Percentiles rank a stretch among this genome's conserved stretches.
These are phyloP conservation scores for Polydrusus pterygomalis DNA, from an alignment of 2,888 invertebrate species.

Conservation along the genomic window DNA sequence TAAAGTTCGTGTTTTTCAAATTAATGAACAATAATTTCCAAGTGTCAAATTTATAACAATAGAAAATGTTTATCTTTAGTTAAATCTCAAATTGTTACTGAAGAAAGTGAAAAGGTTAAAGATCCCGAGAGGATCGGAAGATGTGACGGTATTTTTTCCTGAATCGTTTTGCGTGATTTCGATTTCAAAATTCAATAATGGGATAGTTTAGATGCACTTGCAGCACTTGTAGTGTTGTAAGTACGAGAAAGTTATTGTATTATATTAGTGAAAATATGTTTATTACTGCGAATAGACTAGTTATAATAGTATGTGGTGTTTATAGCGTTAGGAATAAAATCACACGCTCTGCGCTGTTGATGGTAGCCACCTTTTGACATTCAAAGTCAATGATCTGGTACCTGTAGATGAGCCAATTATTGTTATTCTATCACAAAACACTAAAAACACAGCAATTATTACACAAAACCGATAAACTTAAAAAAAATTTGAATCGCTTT, in stretches of 20 bases:
- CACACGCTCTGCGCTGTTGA: too few relatives aligned
- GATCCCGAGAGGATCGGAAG: constrained; percentile 28
- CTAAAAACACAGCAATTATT: too few relatives aligned
- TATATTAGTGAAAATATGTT: background rate
- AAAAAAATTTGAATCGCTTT: too few relatives aligned
- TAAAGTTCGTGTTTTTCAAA: background rate
- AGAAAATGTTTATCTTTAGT: background rate
- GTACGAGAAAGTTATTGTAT: constrained; percentile 1
- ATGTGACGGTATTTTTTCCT: constrained; percentile 19
- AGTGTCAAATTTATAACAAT: constrained; percentile 1
- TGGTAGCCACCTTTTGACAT: too few relatives aligned
- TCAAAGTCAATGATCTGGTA: too few relatives aligned
- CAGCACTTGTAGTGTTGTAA: background rate
- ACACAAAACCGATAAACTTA: too few relatives aligned
- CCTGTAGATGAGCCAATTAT: too few relatives aligned
- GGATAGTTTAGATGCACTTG: background rate
- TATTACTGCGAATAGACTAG: background rate
- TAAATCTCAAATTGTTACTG: constrained; percentile 3
- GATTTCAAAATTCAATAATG: constrained; percentile 9
- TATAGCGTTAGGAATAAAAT: too few relatives aligned
- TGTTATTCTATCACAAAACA: too few relatives aligned
- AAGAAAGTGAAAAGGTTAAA: constrained; percentile 30
- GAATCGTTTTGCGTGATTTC: constrained; percentile 1
- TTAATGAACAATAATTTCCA: background rate
- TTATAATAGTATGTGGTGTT: too few relatives aligned